phyloP scores from a whole-genome alignment of 2,888 invertebrate species.

The Noctua janthina region DNA sequence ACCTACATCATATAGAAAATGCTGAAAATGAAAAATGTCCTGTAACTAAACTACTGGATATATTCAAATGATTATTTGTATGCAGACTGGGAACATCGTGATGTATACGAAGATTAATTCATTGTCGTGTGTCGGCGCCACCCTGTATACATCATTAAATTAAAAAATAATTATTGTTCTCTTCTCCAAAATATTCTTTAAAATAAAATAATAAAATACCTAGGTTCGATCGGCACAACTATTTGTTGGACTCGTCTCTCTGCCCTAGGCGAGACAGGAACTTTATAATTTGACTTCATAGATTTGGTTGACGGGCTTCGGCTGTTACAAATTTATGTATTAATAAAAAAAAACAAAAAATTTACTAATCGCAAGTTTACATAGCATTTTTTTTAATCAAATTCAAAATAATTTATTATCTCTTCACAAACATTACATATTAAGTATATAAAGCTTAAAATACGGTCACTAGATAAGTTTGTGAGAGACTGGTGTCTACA shows the following conservation, averaged over 20 bases:
- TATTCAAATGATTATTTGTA: too few species aligned
- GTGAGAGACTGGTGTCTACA: too few species aligned
- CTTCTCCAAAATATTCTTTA: slow-evolving; percentile 15
- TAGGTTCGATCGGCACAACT: slow-evolving; percentile 76
- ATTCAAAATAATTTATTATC: too few species aligned
- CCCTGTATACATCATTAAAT: not conserved
- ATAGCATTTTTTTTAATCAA: not conserved
- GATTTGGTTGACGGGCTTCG: slow-evolving; percentile 45
- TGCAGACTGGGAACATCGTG: too few species aligned
- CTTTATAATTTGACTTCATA: slow-evolving; percentile 52
- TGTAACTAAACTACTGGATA: too few species aligned
- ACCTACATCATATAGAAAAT: too few species aligned
- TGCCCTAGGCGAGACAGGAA: slow-evolving; percentile 61
- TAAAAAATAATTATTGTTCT: not conserved
- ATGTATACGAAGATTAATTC: too few species aligned
- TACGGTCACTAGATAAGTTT: too few species aligned
- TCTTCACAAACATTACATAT: too few species aligned
- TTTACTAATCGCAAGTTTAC: not conserved
- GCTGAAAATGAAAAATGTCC: too few species aligned
- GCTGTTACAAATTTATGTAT: slow-evolving; percentile 56
- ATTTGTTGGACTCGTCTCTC: slow-evolving; percentile 74
- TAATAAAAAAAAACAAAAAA: slow-evolving; percentile 24
- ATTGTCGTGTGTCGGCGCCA: too few species aligned
- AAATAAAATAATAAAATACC: slow-evolving; percentile 69
- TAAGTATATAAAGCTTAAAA: too few species aligned